Evolutionary conservation across 1,140 invertebrate species (phyloP).

Genomic region (Littorina saxatilis): DNA sequence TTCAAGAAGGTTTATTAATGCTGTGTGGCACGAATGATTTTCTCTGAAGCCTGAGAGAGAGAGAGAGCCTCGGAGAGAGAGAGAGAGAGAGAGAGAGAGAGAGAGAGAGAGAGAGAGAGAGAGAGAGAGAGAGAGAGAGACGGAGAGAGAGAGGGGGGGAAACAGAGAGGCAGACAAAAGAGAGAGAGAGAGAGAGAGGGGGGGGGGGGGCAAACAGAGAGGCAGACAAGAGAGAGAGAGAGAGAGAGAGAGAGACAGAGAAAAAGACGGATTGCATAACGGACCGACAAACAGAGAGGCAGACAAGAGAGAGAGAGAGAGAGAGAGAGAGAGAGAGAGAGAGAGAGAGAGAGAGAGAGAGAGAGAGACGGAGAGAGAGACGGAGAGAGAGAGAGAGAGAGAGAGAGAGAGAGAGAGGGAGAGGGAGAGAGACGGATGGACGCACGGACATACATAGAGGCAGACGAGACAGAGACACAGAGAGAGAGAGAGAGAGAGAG

Average conservation of each 20-base stretch:
- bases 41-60: no score
- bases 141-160: neutral
- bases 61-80: no score
- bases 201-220: conserved; percentile 23
- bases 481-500: no score
- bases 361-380: no score
- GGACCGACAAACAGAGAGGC: neutral
- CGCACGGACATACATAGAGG: neutral
- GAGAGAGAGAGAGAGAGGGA: neutral
- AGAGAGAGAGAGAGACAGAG: conserved; percentile 16
- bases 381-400: no score
- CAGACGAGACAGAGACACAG: no score
- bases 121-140: conserved; percentile 3
- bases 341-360: no score
- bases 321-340: no score
- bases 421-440: neutral
- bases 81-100: no score
- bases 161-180: neutral
- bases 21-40: no score
- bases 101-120: neutral
- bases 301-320: no score
- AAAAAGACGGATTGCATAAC: neutral
- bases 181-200: conserved; percentile 30
- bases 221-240: conserved; percentile 5
- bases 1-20: no score